These are phyloP conservation scores for Poeciliopsis presidionis DNA, from an alignment of 2,797 vertebrate genomes.

Conservation along the genomic window DNA sequence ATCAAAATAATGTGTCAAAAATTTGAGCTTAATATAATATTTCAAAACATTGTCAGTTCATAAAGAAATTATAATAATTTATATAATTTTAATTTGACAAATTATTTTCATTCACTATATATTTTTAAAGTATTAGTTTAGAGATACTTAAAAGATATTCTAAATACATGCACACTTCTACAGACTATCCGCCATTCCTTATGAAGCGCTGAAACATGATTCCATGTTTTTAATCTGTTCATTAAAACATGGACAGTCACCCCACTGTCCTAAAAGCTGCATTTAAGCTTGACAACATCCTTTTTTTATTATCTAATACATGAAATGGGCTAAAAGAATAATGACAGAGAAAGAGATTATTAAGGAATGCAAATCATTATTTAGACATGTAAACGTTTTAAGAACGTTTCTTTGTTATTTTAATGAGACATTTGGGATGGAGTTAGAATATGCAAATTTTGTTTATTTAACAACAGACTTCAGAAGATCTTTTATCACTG, in stretches of 20 bases:
- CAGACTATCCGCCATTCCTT: not conserved
- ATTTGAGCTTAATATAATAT: not conserved
- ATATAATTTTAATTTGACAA: not conserved
- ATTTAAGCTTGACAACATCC: not conserved
- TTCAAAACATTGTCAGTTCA: not conserved
- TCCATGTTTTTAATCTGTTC: not conserved
- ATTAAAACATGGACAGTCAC: not conserved
- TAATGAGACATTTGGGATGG: conserved; percentile 1
- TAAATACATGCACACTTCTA: not conserved
- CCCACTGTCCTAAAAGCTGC: not conserved
- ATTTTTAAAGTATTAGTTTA: not conserved
- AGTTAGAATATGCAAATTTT: not conserved
- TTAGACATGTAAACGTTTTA: not conserved
- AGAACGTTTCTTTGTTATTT: not conserved
- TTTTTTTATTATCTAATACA: not conserved
- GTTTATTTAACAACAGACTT: conserved; percentile 16
- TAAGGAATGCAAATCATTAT: conserved; percentile 18
- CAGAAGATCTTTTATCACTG: conserved; percentile 4
- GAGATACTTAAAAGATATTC: not conserved
- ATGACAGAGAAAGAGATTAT: not conserved
- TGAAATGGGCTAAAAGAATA: not conserved
- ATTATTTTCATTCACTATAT: not conserved
- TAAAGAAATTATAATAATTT: not conserved
- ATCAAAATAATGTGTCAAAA: not conserved
- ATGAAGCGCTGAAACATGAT: not conserved